phyloP scores from a whole-genome alignment of 2,888 invertebrate genomes.

The Auanema freiburgensis region DNA sequence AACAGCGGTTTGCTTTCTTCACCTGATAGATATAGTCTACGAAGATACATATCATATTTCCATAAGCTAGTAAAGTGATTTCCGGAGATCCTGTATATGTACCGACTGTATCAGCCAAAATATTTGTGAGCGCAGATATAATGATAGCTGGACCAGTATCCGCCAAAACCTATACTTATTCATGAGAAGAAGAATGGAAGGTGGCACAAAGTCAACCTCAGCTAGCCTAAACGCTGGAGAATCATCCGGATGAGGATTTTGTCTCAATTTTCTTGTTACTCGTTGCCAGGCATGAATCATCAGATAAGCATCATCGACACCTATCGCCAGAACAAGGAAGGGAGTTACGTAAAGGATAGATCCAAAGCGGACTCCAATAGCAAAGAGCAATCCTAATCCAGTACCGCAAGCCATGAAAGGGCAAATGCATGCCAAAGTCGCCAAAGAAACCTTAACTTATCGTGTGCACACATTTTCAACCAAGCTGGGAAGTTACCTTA shows the following conservation, averaged over 20 bases:
- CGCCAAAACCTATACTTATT: slow-evolving; percentile 52
- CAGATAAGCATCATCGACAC: slow-evolving; percentile 60
- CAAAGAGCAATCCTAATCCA: slow-evolving; percentile 53
- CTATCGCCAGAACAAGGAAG: slow-evolving; percentile 58
- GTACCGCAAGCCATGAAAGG: slow-evolving; percentile 62
- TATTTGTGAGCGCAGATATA: slow-evolving; percentile 59
- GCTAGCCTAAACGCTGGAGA: slow-evolving; percentile 43
- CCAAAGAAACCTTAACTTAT: slow-evolving; percentile 44
- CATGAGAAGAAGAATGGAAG: neutral
- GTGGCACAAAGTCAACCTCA: slow-evolving; percentile 20
- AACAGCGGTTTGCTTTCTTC: neutral
- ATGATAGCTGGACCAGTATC: slow-evolving; percentile 61
- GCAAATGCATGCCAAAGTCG: slow-evolving; percentile 56
- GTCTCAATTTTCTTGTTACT: slow-evolving; percentile 34
- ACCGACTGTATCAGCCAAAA: slow-evolving; percentile 58
- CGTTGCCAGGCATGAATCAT: slow-evolving; percentile 62
- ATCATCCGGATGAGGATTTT: slow-evolving; percentile 35
- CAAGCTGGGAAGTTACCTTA: slow-evolving; percentile 37
- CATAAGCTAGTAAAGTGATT: slow-evolving; percentile 56
- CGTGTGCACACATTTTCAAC: neutral
- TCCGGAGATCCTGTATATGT: slow-evolving; percentile 58
- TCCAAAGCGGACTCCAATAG: slow-evolving; percentile 54
- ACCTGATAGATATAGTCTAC: slow-evolving; percentile 56
- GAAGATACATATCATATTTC: slow-evolving; percentile 54
- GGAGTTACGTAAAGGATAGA: slow-evolving; percentile 56